Evolutionary conservation across 2,888 invertebrate genomes (phyloP).

Genomic region (Tolmerus cingulatus): DNA sequence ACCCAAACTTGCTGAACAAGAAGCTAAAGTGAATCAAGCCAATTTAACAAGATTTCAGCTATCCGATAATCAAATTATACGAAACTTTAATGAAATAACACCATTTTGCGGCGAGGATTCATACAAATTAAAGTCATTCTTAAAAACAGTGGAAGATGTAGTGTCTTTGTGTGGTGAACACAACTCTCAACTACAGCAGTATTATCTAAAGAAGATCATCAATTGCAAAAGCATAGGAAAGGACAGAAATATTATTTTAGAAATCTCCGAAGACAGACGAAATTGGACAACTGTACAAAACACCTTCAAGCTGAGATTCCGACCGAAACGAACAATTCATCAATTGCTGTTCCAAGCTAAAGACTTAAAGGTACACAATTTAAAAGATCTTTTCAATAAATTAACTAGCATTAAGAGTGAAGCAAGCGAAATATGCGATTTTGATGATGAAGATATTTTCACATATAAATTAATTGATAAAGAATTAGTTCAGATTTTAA

Average conservation of each 20-base stretch:
- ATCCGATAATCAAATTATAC: constrained; percentile 8
- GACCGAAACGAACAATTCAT: no score
- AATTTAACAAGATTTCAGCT: constrained; percentile 18
- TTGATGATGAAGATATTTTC: no score
- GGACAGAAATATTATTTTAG: constrained; percentile 29
- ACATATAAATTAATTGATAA: no score
- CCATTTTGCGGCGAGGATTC: constrained; percentile 19
- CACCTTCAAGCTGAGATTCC: no score
- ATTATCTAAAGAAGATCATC: constrained; percentile 23
- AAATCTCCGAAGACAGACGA: constrained; percentile 30
- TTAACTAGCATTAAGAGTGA: constrained; percentile 25
- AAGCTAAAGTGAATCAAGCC: not conserved
- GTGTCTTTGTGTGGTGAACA: not conserved
- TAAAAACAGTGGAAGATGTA: not conserved
- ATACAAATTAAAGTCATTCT: no score
- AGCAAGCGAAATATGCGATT: no score
- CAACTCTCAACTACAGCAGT: constrained; percentile 6
- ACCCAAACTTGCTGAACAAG: not conserved
- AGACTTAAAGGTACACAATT: constrained; percentile 28
- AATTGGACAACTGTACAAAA: no score
- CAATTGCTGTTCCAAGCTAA: no score
- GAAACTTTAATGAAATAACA: constrained; percentile 22
- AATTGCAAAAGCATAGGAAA: constrained; percentile 42
- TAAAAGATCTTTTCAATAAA: constrained; percentile 31
- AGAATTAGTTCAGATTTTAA: no score